Conservation (phyloP, 2,113 vertebrate species). For the Nerophis lumbriciformis region DNA sequence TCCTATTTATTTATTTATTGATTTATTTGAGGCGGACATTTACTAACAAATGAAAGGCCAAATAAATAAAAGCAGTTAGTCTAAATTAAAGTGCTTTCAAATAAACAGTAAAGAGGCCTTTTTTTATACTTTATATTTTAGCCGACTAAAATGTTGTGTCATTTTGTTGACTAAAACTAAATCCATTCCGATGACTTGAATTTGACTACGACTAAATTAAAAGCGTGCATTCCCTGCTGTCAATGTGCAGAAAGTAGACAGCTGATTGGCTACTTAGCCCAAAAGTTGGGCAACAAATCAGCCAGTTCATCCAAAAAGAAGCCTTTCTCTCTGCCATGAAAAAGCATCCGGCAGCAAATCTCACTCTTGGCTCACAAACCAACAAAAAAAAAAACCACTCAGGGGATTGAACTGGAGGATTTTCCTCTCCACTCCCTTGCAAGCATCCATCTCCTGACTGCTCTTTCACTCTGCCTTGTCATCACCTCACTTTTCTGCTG, state of each 20-base stretch:
- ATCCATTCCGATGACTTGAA: too few relatives aligned
- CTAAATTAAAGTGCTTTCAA: too few relatives aligned
- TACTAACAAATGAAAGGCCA: too few relatives aligned
- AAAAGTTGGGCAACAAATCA: conserved; percentile 44
- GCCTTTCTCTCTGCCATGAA: conserved; percentile 22
- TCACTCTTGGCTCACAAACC: conserved; percentile 39
- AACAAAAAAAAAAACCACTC: conserved; percentile 27
- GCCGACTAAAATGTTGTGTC: too few relatives aligned
- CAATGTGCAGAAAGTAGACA: conserved; percentile 1
- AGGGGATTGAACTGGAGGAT: conserved; percentile 23
- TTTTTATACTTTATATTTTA: too few relatives aligned
- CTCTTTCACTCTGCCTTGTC: not conserved
- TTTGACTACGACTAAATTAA: too few relatives aligned
- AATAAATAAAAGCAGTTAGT: too few relatives aligned
- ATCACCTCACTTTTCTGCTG: not conserved
- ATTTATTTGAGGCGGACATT: too few relatives aligned
- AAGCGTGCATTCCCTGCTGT: not conserved
- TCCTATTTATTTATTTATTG: too few relatives aligned
- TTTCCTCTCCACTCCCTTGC: conserved; percentile 4
- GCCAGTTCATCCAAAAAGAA: conserved; percentile 43
- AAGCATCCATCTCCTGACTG: not conserved
- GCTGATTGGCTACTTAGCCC: conserved; percentile 22
- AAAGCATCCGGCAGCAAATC: conserved; percentile 45
- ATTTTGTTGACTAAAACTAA: too few relatives aligned
- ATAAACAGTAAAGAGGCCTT: too few relatives aligned